A percentile compares a stretch with the other conserved stretches of the same genome.
These are phyloP conservation scores for Loris lydekkerianus DNA, from an alignment of 2,797 vertebrate genomes.

Conservation along the genomic window DNA sequence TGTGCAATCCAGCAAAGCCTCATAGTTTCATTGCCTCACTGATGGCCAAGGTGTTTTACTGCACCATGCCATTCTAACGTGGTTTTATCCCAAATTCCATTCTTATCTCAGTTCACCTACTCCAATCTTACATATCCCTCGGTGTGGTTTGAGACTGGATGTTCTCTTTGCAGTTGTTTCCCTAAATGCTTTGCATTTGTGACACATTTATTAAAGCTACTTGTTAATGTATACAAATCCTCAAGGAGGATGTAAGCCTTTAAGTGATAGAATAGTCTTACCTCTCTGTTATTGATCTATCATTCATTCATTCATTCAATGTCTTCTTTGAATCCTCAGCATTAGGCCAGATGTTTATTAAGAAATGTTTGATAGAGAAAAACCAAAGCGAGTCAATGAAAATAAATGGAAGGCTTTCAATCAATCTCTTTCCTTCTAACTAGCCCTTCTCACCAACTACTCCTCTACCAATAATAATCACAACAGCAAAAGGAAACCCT, in stretches of 20 bases:
- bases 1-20: background rate
- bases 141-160: background rate
- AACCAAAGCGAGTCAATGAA: conserved; percentile 13
- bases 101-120: background rate
- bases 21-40: background rate
- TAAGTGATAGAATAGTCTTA: background rate
- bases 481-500: background rate
- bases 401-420: background rate
- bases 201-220: background rate
- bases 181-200: background rate
- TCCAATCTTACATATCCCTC: background rate
- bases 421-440: conserved; percentile 21
- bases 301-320: background rate
- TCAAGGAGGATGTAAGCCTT: background rate
- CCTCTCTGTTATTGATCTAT: background rate
- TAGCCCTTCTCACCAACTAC: background rate
- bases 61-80: background rate
- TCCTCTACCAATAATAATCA: background rate
- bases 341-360: background rate
- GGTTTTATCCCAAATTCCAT: background rate
- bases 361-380: conserved; percentile 33
- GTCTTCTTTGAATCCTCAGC: background rate
- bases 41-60: background rate
- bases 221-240: background rate
- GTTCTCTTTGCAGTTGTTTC: background rate